Evolutionary conservation across 2,113 vertebrate genomes (phyloP).

Genomic region (Seriola aureovittata): DNA sequence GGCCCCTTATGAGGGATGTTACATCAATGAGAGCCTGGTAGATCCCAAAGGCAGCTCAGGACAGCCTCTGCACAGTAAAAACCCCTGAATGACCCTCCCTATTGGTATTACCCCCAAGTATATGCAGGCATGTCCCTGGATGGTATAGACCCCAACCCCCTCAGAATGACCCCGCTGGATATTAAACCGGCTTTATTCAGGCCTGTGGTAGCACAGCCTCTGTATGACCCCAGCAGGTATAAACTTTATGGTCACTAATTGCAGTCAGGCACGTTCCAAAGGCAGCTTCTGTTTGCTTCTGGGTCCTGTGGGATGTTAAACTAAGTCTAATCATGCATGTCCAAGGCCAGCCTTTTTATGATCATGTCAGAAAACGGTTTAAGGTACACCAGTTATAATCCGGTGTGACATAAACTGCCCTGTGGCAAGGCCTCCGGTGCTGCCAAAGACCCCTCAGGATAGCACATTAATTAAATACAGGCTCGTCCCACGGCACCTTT

Average conservation of each 20-base stretch:
- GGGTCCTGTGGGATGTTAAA: slow-evolving; percentile 32
- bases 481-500: background rate
- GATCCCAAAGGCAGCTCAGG: slow-evolving; percentile 8
- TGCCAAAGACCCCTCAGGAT: slow-evolving; percentile 2
- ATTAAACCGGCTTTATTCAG: slow-evolving; percentile 30
- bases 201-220: slow-evolving; percentile 23
- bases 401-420: slow-evolving; percentile 5
- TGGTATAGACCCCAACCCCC: background rate
- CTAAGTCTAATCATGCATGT: slow-evolving; percentile 38
- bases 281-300: slow-evolving; percentile 30
- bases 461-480: slow-evolving; percentile 29
- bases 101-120: background rate
- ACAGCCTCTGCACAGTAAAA: slow-evolving; percentile 1
- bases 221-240: slow-evolving; percentile 10
- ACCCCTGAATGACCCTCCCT: slow-evolving; percentile 7
- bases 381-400: slow-evolving; percentile 16
- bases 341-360: slow-evolving; percentile 12
- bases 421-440: background rate
- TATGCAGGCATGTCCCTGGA: slow-evolving; percentile 24
- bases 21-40: slow-evolving; percentile 43
- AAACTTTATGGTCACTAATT: slow-evolving; percentile 52
- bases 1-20: slow-evolving; percentile 7
- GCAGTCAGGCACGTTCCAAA: slow-evolving; percentile 29
- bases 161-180: slow-evolving; percentile 43
- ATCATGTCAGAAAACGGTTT: slow-evolving; percentile 12